Evolutionary conservation across 2,797 vertebrate genomes (phyloP), one percentile per base, ranked within the genome.

Genomic region (Platalea minor): DNA sequence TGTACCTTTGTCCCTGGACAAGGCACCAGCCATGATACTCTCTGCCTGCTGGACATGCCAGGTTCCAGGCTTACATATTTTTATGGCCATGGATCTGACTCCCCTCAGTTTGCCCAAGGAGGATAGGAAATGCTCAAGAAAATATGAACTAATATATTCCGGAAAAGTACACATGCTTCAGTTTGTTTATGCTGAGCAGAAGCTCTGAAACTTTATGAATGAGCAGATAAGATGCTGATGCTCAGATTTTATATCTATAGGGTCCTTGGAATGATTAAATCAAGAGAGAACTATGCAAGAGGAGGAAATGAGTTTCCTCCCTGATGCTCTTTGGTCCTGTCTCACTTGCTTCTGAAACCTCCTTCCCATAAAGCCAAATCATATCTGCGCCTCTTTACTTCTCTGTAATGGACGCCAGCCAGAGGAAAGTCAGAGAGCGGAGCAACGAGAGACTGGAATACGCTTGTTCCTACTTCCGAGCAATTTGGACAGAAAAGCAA

Each of bases 231-330:
- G 43, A n/a, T 0, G 0, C 10, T 35, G 0, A 0, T 41, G 80
- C 84, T 93, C n/a, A 25, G 69, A 76, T 64, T 79, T 92, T 75
- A 31, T 50, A 69, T 29, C 70, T 63, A n/a, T 15, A 31, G 43
- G 39, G 33, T 76, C 43, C 63, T 72, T 39, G 39, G 63, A 84
- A 85, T 41, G 35, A 92, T 87, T 82, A 93, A 87, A 92, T 76
- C 74, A 78, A 86, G 61, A 73, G 57, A 24, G 88, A 88, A 95
- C 45, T 17, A 75, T 13, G 43, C 26, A 46, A 75, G 59, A 84
- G 67, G 59, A 93, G 67, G 80, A 87, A 94, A 85, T 31, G 2
- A 64, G 15, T 61, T 92, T 94, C 70, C 70, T 92, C 13, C 70
- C 20, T 28, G 53, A n/a, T 0, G 0, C 6, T 63, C 45, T 53